Evolutionary conservation across 2,797 vertebrate species (phyloP).

Genomic region (Myotis myotis): DNA sequence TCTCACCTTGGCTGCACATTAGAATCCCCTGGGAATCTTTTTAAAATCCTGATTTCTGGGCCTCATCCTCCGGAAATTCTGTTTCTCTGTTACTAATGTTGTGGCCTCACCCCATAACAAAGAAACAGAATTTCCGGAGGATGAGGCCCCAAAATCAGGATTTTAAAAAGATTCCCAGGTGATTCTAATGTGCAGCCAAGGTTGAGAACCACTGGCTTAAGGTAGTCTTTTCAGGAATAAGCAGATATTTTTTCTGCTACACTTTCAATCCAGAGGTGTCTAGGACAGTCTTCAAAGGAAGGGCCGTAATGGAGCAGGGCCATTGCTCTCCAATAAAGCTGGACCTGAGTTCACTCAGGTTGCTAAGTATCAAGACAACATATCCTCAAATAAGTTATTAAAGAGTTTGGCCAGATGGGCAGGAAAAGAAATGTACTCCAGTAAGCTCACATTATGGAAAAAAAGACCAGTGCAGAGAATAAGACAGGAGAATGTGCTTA

Average conservation of each 20-base stretch:
- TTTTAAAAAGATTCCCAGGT: no score
- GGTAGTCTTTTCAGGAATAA: constrained; percentile 6
- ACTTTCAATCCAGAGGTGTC: not conserved
- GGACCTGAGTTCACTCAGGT: not conserved
- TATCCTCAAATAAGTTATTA: not conserved
- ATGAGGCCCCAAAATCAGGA: no score
- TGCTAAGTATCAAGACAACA: not conserved
- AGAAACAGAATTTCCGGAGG: no score
- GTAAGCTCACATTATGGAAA: not conserved
- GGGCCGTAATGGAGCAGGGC: not conserved
- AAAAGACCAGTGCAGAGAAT: not conserved
- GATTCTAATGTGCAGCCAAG: no score
- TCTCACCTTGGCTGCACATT: no score
- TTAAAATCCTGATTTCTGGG: no score
- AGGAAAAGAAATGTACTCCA: not conserved
- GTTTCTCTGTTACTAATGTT: no score
- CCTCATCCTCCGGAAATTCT: no score
- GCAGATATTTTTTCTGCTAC: not conserved
- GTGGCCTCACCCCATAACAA: no score
- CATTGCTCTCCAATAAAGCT: not conserved
- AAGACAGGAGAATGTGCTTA: not conserved
- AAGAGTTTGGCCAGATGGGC: constrained; percentile 2
- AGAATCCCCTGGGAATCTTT: no score
- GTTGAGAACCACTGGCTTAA: not conserved
- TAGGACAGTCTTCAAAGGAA: not conserved